Conservation (phyloP, 1,140 invertebrate species). For the Caerostris extrusa region DNA sequence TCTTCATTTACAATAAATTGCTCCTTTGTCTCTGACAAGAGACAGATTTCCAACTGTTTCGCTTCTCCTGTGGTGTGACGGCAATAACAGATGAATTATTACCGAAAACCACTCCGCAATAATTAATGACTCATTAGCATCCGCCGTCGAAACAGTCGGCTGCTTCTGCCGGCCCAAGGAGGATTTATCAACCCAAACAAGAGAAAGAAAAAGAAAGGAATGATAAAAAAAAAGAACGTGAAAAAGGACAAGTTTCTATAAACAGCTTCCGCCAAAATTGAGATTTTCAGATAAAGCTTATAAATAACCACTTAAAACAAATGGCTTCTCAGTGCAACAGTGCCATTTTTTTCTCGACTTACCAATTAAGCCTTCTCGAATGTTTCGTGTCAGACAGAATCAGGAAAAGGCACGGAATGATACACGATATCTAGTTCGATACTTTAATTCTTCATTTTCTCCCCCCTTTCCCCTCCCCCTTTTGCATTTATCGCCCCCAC, state of each 20-base stretch:
- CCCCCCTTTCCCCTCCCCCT: background rate
- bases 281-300: constrained; percentile 47
- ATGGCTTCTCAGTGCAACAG: background rate
- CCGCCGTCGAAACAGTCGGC: background rate
- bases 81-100: background rate
- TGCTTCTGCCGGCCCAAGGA: background rate
- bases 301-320: constrained; percentile 49
- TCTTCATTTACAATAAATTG: too few relatives aligned
- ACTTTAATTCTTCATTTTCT: background rate
- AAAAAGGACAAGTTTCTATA: background rate
- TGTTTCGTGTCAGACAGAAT: constrained; percentile 38
- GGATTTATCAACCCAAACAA: constrained; percentile 13
- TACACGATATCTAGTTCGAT: constrained; percentile 8
- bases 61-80: background rate
- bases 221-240: background rate
- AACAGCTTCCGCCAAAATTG: constrained; percentile 1
- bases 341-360: background rate
- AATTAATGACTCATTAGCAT: constrained; percentile 35
- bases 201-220: background rate
- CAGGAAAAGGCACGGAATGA: background rate
- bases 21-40: too few relatives aligned
- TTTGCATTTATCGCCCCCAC: constrained; percentile 3
- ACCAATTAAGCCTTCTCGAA: constrained; percentile 41
- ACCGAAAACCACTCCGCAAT: background rate
- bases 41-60: background rate